Conservation (phyloP, 1,140 invertebrate species). For the Sipha flava region DNA sequence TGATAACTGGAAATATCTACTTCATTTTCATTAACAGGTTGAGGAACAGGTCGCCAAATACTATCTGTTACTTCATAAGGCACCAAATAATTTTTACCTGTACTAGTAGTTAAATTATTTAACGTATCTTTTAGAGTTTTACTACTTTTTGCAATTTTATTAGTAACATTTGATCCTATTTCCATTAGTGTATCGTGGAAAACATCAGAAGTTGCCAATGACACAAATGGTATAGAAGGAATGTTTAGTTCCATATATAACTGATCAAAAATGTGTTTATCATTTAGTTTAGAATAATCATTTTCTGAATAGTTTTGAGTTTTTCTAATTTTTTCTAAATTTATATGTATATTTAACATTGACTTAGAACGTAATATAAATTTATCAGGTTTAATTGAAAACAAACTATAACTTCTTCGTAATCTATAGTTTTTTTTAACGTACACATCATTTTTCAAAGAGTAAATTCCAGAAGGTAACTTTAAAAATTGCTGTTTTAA, state of each 20-base stretch:
- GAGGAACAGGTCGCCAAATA: background rate
- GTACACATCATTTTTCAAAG: background rate
- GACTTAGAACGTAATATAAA: background rate
- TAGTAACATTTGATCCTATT: slow-evolving; percentile 45
- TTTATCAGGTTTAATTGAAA: slow-evolving; percentile 34
- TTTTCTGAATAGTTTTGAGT: background rate
- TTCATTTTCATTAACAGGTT: background rate
- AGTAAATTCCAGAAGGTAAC: slow-evolving; percentile 19
- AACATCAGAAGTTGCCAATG: slow-evolving; percentile 37
- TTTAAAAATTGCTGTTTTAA: slow-evolving; percentile 24
- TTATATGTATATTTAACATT: background rate
- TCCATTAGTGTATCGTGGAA: slow-evolving; percentile 47
- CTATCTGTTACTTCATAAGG: background rate
- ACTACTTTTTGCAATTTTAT: slow-evolving; percentile 47
- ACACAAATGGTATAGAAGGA: slow-evolving; percentile 36
- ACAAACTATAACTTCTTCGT: background rate
- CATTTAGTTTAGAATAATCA: background rate
- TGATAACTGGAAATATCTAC: slow-evolving; percentile 14
- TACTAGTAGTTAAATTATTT: slow-evolving; percentile 33
- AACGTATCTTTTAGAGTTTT: slow-evolving; percentile 42
- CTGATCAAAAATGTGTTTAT: slow-evolving; percentile 11
- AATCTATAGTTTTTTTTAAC: background rate
- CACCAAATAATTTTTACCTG: slow-evolving; percentile 6
- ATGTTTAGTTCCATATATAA: slow-evolving; percentile 6
- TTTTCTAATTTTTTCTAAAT: slow-evolving; percentile 20